Conservation (phyloP, 2,113 vertebrate species). For the Hippocampus mohnikei region DNA sequence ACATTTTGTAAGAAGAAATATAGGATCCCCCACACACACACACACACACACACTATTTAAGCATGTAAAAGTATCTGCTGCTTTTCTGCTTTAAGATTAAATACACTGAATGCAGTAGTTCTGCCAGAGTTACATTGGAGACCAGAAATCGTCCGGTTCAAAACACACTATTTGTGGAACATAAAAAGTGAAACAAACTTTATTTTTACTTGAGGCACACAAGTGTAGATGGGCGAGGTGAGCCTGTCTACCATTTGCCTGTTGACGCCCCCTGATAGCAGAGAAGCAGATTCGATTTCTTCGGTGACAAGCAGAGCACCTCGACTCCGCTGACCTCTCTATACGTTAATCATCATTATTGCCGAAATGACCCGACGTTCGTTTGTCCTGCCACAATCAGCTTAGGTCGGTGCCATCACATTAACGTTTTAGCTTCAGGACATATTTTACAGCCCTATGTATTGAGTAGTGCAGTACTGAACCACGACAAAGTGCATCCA, state of each 20-base stretch:
- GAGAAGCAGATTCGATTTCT: neutral
- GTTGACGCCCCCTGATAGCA: conserved; percentile 12
- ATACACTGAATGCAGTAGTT: neutral
- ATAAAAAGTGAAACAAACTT: neutral
- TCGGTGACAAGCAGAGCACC: neutral
- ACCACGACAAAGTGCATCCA: no score
- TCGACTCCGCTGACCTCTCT: conserved; percentile 13
- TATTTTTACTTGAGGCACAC: conserved; percentile 1
- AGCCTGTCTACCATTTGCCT: conserved; percentile 43
- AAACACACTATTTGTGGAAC: neutral
- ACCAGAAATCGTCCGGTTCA: neutral
- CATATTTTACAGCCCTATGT: neutral
- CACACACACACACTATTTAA: no score
- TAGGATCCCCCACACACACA: no score
- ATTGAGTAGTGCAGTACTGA: no score
- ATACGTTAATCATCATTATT: conserved; percentile 26
- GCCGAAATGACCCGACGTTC: conserved; percentile 14
- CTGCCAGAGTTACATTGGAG: neutral
- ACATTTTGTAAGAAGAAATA: no score
- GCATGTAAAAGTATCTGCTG: no score
- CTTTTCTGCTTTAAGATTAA: neutral
- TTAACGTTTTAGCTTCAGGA: conserved; percentile 6
- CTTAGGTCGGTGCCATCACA: conserved; percentile 9
- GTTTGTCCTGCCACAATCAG: conserved; percentile 20
- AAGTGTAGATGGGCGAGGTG: conserved; percentile 15